phyloP scores from a whole-genome alignment of 2,888 invertebrate species.

The Agonopterix subpropinquella region DNA sequence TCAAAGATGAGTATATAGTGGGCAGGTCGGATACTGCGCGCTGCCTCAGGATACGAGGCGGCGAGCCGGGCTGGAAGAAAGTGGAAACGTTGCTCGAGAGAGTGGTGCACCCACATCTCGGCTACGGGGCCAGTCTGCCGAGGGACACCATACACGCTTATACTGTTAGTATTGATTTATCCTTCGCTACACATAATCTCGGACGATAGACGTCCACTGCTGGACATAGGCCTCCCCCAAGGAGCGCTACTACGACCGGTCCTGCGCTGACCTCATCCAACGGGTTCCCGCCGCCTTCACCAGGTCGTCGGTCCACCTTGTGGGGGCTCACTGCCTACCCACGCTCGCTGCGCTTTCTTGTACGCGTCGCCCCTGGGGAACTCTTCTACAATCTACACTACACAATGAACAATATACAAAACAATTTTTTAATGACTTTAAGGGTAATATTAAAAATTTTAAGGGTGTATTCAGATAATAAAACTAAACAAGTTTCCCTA shows the following conservation, averaged over 20 bases:
- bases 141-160: constrained; percentile 28
- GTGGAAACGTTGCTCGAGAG: constrained; percentile 42
- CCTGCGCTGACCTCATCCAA: no score
- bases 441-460: no score
- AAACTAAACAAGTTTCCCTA: no score
- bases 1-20: constrained; percentile 83
- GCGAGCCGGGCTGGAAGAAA: constrained; percentile 48
- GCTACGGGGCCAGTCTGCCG: constrained; percentile 38
- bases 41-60: constrained; percentile 49
- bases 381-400: background rate
- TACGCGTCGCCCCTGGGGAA: background rate
- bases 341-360: no score
- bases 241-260: no score
- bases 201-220: background rate
- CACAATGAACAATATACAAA: no score
- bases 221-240: no score
- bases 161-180: constrained; percentile 38
- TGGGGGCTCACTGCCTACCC: no score
- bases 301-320: no score
- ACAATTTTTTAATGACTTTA: no score
- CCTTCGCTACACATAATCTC: background rate
- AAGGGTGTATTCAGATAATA: no score
- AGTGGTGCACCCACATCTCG: constrained; percentile 59
- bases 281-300: no score
- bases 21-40: constrained; percentile 35